Evolutionary conservation across 2,888 invertebrate genomes (phyloP).

Genomic region (Melanophora roralis): DNA sequence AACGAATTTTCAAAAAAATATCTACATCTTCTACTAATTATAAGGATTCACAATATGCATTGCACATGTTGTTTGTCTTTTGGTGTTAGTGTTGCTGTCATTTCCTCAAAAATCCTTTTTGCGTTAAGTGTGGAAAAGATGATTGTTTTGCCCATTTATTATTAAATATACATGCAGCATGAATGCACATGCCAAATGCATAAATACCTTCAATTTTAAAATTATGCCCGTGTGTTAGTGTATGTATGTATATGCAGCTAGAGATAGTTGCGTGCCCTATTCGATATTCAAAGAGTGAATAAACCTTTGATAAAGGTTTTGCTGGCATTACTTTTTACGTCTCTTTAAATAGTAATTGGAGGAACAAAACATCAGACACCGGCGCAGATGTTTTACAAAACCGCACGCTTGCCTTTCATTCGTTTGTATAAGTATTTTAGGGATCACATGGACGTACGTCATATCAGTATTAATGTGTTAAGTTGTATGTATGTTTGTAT

Average conservation of each 20-base stretch:
- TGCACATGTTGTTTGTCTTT: conserved; percentile 48
- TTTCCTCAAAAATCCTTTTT: neutral
- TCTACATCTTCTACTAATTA: conserved; percentile 19
- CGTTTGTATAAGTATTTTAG: conserved; percentile 17
- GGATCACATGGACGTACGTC: conserved; percentile 5
- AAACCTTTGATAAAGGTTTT: conserved; percentile 2
- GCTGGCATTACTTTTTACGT: conserved; percentile 12
- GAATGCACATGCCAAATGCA: conserved; percentile 31
- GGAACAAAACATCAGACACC: conserved; percentile 51
- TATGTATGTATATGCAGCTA: conserved; percentile 1
- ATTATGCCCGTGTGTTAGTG: neutral
- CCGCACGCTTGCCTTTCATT: conserved; percentile 62
- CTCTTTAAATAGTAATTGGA: conserved; percentile 26
- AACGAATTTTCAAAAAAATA: neutral
- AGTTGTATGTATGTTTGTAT: neutral
- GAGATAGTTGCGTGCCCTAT: conserved; percentile 9
- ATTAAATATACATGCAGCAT: neutral
- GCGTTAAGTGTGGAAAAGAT: neutral
- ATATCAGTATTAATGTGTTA: neutral
- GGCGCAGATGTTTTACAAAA: conserved; percentile 62
- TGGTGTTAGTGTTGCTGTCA: neutral
- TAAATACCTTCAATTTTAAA: neutral
- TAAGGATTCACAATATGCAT: conserved; percentile 44
- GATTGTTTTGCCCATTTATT: neutral
- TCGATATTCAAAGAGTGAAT: conserved; percentile 36